These are phyloP conservation scores for Micrasema longulum DNA, from an alignment of 1,140 invertebrate genomes.

Conservation along the genomic window DNA sequence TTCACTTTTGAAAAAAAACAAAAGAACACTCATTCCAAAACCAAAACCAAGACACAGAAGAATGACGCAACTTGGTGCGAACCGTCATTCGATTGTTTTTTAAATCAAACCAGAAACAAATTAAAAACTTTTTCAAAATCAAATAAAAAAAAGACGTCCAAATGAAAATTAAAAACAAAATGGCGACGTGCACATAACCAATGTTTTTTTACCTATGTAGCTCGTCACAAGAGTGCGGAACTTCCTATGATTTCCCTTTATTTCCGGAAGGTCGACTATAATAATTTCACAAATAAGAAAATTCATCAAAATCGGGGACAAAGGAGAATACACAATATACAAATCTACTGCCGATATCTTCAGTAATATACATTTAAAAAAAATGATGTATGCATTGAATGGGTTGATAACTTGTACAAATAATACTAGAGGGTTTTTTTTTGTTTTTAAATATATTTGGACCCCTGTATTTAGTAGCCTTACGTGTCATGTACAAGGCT, in stretches of 20 bases:
- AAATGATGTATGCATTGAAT: too few relatives aligned
- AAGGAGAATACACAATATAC: neutral
- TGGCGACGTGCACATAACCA: constrained; percentile 34
- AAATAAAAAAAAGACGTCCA: constrained; percentile 16
- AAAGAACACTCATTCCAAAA: too few relatives aligned
- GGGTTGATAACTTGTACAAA: too few relatives aligned
- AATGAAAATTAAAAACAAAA: constrained; percentile 34
- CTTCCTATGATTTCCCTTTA: constrained; percentile 97
- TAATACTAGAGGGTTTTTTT: too few relatives aligned
- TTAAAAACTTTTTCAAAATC: neutral
- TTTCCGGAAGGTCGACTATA: constrained; percentile 94
- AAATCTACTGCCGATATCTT: neutral
- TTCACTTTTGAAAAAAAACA: too few relatives aligned
- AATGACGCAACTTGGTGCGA: neutral
- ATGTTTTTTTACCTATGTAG: constrained; percentile 87
- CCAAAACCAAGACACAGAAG: neutral
- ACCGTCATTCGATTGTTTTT: neutral
- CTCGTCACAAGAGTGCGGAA: constrained; percentile 97
- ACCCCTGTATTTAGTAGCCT: too few relatives aligned
- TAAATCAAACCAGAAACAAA: constrained; percentile 1
- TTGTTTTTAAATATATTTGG: too few relatives aligned
- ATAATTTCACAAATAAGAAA: constrained; percentile 17
- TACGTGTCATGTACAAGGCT: too few relatives aligned
- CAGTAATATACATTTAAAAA: too few relatives aligned
- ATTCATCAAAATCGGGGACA: neutral